Base-by-base conservation (phyloP, 1,140 invertebrate genomes). In the Drosophila kepulauana region DNA sequence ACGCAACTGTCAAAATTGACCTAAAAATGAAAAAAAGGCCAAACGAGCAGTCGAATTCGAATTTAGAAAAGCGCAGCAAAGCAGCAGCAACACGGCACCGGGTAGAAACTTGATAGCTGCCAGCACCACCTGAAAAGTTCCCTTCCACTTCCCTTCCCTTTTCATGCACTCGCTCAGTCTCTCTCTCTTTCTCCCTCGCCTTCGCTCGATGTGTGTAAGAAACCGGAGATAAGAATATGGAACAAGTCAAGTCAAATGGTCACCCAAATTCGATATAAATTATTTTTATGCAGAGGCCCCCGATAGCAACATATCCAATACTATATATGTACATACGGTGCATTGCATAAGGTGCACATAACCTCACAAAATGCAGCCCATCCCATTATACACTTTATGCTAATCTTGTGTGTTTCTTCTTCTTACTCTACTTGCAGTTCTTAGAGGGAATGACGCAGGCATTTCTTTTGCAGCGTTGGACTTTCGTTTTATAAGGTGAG, bases 401-500 rank as follows among this genome's bases (percentile, higher is more conserved):
- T 49, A 16, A 63, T 38, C n/a, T 52, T 8, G 5, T 52, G 5
- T 28, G 8, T 41, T 8, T 8, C 16, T 10, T 33, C 13, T 13
- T 41, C 8, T 54, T 11, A 38, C 13, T 74, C 5, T 43, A 15
- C 8, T 73, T 75, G 25, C 72, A 75, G 72, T 70, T 85, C 74
- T 81, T 86, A 77, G 86, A 90, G 87, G 91, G 91, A 91, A 92
- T 92, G 91, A 92, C 91, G 91, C 91, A 90, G 82, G 91, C 91
- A 92, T 92, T 92, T 92, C 84, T 89, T 92, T 92, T 92, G 91
- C 91, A 92, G 91, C 91, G 91, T 92, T 92, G 91, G 87, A 92
- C 80, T 91, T 91, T 91, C 84, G 80, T 92, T 91, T 92, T 89
- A 92, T 92, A 92, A 92, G 87, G 91, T 92, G 61, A 92, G 91